phyloP scores from a whole-genome alignment of 2,797 vertebrate species.

The Cercopithecus hamlyni region DNA sequence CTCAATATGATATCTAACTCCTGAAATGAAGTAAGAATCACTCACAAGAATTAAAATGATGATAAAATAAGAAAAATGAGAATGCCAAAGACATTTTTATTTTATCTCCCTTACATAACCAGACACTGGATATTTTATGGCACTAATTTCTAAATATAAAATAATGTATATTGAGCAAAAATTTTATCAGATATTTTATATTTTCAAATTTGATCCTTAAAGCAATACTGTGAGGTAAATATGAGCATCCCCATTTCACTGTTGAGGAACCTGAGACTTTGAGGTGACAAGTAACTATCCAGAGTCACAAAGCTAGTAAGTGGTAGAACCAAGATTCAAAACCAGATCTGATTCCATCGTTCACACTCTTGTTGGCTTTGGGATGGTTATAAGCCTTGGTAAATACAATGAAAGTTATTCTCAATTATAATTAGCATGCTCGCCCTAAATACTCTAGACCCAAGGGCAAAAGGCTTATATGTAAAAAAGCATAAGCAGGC shows the following conservation, averaged over 20 bases:
- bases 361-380: not conserved
- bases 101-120: not conserved
- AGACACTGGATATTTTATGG: not conserved
- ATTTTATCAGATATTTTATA: not conserved
- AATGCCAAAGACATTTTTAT: not conserved
- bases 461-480: not conserved
- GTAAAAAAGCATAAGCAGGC: not conserved
- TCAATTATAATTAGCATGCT: not conserved
- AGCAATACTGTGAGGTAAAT: not conserved
- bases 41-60: not conserved
- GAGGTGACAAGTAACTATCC: not conserved
- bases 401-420: not conserved
- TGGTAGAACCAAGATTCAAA: not conserved
- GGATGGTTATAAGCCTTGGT: not conserved
- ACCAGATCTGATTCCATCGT: not conserved
- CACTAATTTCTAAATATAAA: not conserved
- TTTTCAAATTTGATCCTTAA: conserved; percentile 15
- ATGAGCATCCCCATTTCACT: not conserved
- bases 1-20: not conserved
- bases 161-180: not conserved
- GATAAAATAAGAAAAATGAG: not conserved
- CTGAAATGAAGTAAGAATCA: not conserved
- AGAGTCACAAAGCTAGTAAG: not conserved
- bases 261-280: not conserved
- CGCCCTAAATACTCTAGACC: not conserved